Evolutionary conservation across 2,113 vertebrate species (phyloP).

Genomic region (Oenanthe melanoleuca): DNA sequence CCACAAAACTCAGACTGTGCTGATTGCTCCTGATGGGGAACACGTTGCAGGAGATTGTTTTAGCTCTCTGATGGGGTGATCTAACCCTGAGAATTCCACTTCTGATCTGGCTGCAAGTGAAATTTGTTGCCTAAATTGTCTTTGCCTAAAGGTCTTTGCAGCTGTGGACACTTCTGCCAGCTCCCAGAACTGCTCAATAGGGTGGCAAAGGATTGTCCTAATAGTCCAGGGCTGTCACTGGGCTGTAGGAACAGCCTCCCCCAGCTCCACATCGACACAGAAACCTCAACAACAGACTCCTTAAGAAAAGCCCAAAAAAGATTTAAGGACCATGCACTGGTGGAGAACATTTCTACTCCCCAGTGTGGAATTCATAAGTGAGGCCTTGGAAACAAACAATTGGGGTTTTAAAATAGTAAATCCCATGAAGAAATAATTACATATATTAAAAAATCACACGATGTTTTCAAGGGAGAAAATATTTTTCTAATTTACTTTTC

Average conservation of each 20-base stretch:
- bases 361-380: accelerated
- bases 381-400: not conserved
- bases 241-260: accelerated
- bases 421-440: not conserved
- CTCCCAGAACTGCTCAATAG: not conserved
- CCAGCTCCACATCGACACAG: accelerated
- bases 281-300: not conserved
- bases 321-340: not conserved
- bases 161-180: not conserved
- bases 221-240: accelerated
- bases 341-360: not conserved
- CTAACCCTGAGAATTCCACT: not conserved
- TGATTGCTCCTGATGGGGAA: not conserved
- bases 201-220: not conserved
- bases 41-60: not conserved
- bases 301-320: not conserved
- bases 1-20: not conserved
- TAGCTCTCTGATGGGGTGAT: not conserved
- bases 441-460: accelerated
- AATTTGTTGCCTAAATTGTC: not conserved
- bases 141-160: not conserved
- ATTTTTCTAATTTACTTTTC: not conserved
- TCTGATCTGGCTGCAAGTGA: not conserved
- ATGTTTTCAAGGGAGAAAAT: not conserved
- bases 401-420: not conserved